Conservation (phyloP, 2,888 invertebrate genomes). For the Galeruca laticollis region DNA sequence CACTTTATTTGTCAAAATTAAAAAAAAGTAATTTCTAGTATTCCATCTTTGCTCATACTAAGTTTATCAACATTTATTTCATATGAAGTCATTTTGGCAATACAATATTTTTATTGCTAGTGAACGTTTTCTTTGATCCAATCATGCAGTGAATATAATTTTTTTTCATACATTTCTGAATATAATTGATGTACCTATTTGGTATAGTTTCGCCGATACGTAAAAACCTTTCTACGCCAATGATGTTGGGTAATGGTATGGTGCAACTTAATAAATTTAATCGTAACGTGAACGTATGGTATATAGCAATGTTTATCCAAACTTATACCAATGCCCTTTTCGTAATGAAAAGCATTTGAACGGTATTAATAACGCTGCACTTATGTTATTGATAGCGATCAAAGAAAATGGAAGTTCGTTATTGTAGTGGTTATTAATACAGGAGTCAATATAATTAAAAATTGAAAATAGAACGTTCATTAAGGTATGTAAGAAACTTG, state of each 20-base stretch:
- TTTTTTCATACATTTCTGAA: too few species aligned
- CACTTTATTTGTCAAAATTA: too few species aligned
- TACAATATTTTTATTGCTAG: too few species aligned
- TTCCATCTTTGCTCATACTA: too few species aligned
- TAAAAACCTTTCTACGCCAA: not conserved
- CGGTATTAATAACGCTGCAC: conserved; percentile 7
- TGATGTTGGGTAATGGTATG: not conserved
- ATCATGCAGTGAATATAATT: too few species aligned
- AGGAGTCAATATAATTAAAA: not conserved
- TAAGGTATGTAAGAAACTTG: not conserved
- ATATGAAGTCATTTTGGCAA: too few species aligned
- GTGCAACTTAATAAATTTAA: not conserved
- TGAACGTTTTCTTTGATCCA: too few species aligned
- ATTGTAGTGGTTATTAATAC: not conserved
- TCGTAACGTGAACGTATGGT: not conserved
- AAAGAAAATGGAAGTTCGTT: not conserved
- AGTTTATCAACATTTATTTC: too few species aligned
- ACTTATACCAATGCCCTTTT: conserved; percentile 24
- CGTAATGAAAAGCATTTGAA: conserved; percentile 20
- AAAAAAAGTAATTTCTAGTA: too few species aligned
- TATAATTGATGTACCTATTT: too few species aligned
- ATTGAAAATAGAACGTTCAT: not conserved
- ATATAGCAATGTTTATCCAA: conserved; percentile 13
- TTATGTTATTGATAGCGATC: conserved; percentile 2
- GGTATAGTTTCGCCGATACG: too few species aligned